A percentile compares a stretch with the other conserved stretches of the same genome.
These are phyloP conservation scores for Paramacrobiotus metropolitanus DNA, from an alignment of 1,140 invertebrate species.

Conservation along the genomic window DNA sequence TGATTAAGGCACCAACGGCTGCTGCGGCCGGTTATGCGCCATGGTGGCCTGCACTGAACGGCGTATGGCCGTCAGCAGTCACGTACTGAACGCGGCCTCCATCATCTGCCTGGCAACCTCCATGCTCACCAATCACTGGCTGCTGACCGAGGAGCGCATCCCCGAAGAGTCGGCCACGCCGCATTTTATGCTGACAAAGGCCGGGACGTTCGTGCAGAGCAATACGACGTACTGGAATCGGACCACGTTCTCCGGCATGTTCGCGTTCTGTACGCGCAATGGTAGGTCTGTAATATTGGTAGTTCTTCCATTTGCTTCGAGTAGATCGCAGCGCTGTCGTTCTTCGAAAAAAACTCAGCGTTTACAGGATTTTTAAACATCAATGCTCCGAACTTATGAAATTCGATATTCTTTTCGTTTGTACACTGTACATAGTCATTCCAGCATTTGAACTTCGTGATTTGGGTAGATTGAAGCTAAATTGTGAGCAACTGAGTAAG, in stretches of 20 bases:
- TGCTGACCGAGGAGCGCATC: background rate
- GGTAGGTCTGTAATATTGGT: background rate
- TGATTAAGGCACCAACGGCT: background rate
- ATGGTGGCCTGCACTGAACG: background rate
- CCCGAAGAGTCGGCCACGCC: background rate
- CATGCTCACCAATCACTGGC: background rate
- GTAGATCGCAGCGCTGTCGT: too few species aligned
- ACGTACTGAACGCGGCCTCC: background rate
- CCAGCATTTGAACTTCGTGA: too few species aligned
- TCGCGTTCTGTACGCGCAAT: background rate
- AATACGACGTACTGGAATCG: background rate
- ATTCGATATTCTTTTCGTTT: too few species aligned
- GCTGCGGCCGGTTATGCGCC: background rate
- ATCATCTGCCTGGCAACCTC: background rate
- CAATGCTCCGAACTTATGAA: too few species aligned
- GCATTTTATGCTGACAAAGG: background rate
- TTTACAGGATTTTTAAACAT: too few species aligned
- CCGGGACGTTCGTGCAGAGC: background rate
- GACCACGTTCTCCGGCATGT: background rate
- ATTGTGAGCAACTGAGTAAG: too few species aligned
- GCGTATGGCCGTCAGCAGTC: background rate
- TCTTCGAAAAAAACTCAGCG: too few species aligned
- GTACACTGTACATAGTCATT: too few species aligned
- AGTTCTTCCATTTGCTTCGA: too few species aligned
- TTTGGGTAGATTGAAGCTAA: too few species aligned